Evolutionary conservation across 1,140 invertebrate genomes (phyloP), one percentile per base, ranked within the genome.

Genomic region (Choristoneura fumiferana): DNA sequence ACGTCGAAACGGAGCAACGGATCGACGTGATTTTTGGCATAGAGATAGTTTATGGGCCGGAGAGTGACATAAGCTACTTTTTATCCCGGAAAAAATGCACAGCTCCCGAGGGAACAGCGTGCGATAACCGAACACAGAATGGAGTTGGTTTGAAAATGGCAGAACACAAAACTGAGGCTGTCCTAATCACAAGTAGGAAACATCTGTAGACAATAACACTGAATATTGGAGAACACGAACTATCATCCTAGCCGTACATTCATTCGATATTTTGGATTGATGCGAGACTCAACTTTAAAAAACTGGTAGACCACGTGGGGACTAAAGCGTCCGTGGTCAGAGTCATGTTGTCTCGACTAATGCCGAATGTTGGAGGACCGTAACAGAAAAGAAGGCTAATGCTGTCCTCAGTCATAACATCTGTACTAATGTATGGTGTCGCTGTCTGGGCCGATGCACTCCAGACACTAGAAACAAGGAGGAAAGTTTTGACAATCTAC

Each of bases 111-210:
- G n/a, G n/a, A n/a, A n/a, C n/a, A n/a, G n/a, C n/a, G n/a, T n/a
- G n/a, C n/a, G n/a, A n/a, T n/a, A n/a, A n/a, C n/a, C n/a, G n/a
- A n/a, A n/a, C n/a, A n/a, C n/a, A n/a, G n/a, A n/a, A n/a, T n/a
- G n/a, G n/a, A n/a, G n/a, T 40, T 4, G n/a, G n/a, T n/a, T n/a
- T 40, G 14, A 4, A n/a, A 6, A 4, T 12, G n/a, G 38, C 38
- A 4, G 38, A 40, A n/a, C 38, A 40, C 14, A 40, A 40, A 40
- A 40, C 38, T n/a, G 38, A 40, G 38, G 38, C 38, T 4, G 38
- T 40, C 4, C 38, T 40, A 5, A 40, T 40, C 38, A 40, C 38
- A 6, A 40, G 38, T 15, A 40, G 38, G n/a, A 40, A 40, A 40
- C 4, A 40, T 4, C 4, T 40, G 38, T 4, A 40, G n/a, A 40